Evolutionary conservation across 2,113 vertebrate genomes (phyloP), one percentile per base, ranked within the genome.

Genomic region (Pitta sordida): DNA sequence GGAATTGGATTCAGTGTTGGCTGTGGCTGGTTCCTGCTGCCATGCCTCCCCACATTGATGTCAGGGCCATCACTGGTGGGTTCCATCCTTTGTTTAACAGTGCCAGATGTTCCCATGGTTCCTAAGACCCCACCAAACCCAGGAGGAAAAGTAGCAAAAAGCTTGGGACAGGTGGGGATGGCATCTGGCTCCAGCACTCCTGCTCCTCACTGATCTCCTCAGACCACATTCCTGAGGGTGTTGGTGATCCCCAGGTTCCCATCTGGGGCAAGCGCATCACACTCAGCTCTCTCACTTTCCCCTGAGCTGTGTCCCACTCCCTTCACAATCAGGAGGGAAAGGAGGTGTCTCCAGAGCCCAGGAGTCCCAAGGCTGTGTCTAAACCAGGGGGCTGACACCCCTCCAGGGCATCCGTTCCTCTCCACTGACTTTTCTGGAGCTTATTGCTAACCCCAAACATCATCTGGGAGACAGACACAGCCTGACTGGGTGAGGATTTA

Each of bases 401-500:
- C 19, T 63, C 10, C 44, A 55, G 49, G 34, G 29, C 74, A 76
- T 26, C 69, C 32, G 6, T 39, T 83, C 74, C 19, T 48, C 36
- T 30, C 74, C n/a, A 11, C 4, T 17, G 85, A 22, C 30, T 84
- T 83, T 49, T 77, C 49, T 78, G 58, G 65, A 74, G 58, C 62
- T 77, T 53, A 34, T 65, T 79, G 17, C 52, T 71, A 77, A 32
- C 36, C 29, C 46, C 58, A 82, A 11, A 49, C 18, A 86, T 69
- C 20, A 8, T 80, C 34, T 83, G 44, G 62, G 85, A 90, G 89
- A 24, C 58, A 92, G 84, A 37, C 11, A 18, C 1, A 62, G 80
- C 2, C 58, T 41, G 84, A 13, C 63, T 93, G 91, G 79, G 5
- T 83, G 76, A 34, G 67, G 86, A 83, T 93, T 96, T 93, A 87